Conservation (phyloP, 2,113 vertebrate genomes). For the Hippocampus barbouri region DNA sequence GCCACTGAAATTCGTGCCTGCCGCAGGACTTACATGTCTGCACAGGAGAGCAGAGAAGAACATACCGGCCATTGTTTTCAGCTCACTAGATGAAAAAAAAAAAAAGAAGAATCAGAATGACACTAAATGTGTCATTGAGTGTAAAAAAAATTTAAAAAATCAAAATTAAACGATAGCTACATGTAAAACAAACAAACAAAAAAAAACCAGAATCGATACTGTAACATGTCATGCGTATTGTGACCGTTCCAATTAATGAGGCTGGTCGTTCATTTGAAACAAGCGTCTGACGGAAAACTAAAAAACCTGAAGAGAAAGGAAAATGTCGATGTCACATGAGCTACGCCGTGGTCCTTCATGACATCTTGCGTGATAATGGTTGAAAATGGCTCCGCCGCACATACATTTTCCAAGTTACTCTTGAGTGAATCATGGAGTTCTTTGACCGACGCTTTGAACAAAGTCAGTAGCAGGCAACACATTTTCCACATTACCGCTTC, state of each 20-base stretch:
- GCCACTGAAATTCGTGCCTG: background rate
- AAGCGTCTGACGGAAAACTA: no score
- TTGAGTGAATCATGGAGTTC: conserved; percentile 48
- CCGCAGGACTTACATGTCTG: background rate
- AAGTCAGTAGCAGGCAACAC: conserved; percentile 52
- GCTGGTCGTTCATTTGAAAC: background rate
- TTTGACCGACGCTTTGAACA: conserved; percentile 41
- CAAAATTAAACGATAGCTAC: no score
- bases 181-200: no score
- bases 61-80: background rate
- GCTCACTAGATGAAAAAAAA: background rate
- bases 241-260: no score
- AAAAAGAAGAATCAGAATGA: no score
- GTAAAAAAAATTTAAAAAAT: no score
- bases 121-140: no score
- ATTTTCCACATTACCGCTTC: conserved; percentile 60
- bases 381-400: background rate
- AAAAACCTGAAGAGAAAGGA: background rate
- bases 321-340: background rate
- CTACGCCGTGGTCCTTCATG: background rate
- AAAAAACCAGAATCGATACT: no score
- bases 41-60: background rate
- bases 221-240: no score
- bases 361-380: background rate
- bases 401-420: conserved; percentile 36